These are phyloP conservation scores for Pangasianodon gigas DNA, from an alignment of 2,113 vertebrate genomes.

Conservation along the genomic window DNA sequence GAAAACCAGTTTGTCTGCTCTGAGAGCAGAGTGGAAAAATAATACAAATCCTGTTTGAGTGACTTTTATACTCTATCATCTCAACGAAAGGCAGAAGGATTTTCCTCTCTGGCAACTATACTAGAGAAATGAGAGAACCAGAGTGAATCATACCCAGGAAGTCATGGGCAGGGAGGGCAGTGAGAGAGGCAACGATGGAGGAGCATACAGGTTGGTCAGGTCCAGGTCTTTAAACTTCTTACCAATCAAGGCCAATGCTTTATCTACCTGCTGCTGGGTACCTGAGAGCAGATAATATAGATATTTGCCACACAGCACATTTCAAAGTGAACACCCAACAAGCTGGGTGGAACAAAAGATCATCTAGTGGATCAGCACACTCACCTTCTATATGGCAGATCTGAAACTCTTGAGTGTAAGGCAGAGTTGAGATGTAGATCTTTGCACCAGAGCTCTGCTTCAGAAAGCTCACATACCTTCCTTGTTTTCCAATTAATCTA, in stretches of 20 bases:
- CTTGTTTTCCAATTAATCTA: conserved; percentile 91
- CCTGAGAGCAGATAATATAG: conserved; percentile 67
- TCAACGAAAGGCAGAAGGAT: neutral
- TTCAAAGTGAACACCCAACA: neutral
- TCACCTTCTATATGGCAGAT: conserved; percentile 97
- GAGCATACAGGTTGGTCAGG: conserved; percentile 86
- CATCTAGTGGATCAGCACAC: conserved; percentile 46
- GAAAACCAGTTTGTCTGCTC: neutral
- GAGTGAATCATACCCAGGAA: conserved; percentile 84
- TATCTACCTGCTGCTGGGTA: conserved; percentile 87
- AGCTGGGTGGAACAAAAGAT: neutral
- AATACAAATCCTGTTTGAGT: neutral
- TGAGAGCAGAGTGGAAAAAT: neutral
- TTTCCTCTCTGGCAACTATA: neutral
- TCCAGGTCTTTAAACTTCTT: conserved; percentile 95
- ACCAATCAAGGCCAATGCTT: conserved; percentile 87
- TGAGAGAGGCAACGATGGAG: conserved; percentile 77
- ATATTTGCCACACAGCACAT: neutral
- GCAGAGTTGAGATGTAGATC: conserved; percentile 93
- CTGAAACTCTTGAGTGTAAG: conserved; percentile 92
- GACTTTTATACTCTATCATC: neutral
- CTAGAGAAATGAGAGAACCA: neutral
- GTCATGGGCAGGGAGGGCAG: conserved; percentile 90
- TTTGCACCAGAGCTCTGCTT: conserved; percentile 95
- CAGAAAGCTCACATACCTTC: conserved; percentile 89